Evolutionary conservation across 2,888 invertebrate genomes (phyloP).

Genomic region (Bhutanitis thaidina): DNA sequence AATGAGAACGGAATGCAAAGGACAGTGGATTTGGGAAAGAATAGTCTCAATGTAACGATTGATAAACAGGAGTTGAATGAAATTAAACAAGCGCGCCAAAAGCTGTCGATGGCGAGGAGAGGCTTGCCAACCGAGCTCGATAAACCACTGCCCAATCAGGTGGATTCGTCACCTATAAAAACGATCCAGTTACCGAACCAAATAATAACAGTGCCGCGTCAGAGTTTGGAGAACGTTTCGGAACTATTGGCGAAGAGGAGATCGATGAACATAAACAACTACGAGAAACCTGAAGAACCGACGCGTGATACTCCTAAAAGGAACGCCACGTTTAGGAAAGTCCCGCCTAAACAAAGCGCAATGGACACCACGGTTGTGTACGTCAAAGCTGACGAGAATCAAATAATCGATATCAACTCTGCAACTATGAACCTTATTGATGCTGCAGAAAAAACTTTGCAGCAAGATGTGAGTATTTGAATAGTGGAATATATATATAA

Average conservation of each 20-base stretch:
- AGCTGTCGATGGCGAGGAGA: slow-evolving; percentile 63
- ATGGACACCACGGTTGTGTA: slow-evolving; percentile 64
- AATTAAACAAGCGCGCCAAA: slow-evolving; percentile 70
- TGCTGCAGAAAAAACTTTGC: slow-evolving; percentile 44
- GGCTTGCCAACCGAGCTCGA: slow-evolving; percentile 59
- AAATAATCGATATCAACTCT: slow-evolving; percentile 69
- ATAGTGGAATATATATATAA: too few relatives aligned
- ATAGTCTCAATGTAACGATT: slow-evolving; percentile 61
- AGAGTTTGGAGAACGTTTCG: slow-evolving; percentile 67
- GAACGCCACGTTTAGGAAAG: slow-evolving; percentile 64
- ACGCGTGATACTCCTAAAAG: slow-evolving; percentile 56
- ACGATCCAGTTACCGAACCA: slow-evolving; percentile 68
- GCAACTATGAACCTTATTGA: slow-evolving; percentile 66
- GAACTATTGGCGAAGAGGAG: slow-evolving; percentile 56
- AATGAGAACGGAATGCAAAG: slow-evolving; percentile 59
- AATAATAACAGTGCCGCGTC: slow-evolving; percentile 62
- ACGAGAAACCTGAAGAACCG: slow-evolving; percentile 49
- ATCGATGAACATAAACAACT: slow-evolving; percentile 49
- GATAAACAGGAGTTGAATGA: slow-evolving; percentile 72
- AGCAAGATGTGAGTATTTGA: slow-evolving; percentile 44
- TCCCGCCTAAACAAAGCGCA: slow-evolving; percentile 47
- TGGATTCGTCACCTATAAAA: slow-evolving; percentile 51
- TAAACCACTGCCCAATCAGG: slow-evolving; percentile 42
- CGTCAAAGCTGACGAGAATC: slow-evolving; percentile 50
- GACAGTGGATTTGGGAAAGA: slow-evolving; percentile 47